phyloP scores from a whole-genome alignment of 1,140 invertebrate species.

The Saccostrea glomerata region DNA sequence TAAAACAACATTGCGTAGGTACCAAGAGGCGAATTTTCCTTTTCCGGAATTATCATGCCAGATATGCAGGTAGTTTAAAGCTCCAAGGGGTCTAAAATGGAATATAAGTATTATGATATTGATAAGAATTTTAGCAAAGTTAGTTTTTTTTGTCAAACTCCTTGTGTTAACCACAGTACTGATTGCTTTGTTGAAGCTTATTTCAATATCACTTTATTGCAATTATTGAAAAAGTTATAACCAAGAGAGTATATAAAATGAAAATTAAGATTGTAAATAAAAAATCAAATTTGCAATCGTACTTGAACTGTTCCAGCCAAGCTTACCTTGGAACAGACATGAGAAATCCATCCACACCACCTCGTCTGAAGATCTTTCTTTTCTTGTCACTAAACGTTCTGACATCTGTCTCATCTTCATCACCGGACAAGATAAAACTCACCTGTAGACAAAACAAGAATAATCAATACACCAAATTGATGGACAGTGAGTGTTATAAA shows the following conservation, averaged over 20 bases:
- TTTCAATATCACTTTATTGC: no score
- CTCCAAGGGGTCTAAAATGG: conserved; percentile 79
- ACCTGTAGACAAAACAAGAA: conserved; percentile 71
- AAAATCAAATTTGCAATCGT: no score
- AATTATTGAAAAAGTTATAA: background rate
- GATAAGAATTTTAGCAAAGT: background rate
- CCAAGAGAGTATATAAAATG: no score
- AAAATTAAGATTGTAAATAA: no score
- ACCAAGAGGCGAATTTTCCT: conserved; percentile 81
- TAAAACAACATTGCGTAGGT: conserved; percentile 80
- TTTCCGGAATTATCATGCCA: conserved; percentile 83
- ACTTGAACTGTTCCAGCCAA: no score
- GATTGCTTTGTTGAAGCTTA: no score
- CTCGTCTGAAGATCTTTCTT: conserved; percentile 78
- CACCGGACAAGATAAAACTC: conserved; percentile 80
- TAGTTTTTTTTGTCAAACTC: background rate
- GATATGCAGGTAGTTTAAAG: conserved; percentile 80
- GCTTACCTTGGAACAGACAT: conserved; percentile 80
- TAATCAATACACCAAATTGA: no score
- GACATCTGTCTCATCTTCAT: conserved; percentile 80
- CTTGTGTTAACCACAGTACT: background rate
- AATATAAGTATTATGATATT: background rate
- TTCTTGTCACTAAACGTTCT: conserved; percentile 78
- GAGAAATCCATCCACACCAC: conserved; percentile 80
- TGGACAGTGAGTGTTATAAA: no score